Percentiles rank a stretch among this genome's conserved stretches.
These are phyloP conservation scores for Harpegnathos saltator DNA, from an alignment of 1,140 invertebrate species.

Conservation along the genomic window DNA sequence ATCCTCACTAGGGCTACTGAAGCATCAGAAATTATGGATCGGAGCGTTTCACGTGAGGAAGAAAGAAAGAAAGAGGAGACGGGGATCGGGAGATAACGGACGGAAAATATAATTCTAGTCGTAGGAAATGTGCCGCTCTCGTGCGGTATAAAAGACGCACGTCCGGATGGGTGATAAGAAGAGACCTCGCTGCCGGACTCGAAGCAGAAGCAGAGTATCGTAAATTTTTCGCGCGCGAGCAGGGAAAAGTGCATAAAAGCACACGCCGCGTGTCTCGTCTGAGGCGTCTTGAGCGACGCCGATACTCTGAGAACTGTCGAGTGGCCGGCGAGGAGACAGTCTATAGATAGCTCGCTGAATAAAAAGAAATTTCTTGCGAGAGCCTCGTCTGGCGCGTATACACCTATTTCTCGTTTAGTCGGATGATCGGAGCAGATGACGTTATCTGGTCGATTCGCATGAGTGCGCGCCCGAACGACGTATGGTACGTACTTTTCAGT, in stretches of 20 bases:
- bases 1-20: not conserved
- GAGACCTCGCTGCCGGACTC: not conserved
- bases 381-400: constrained; percentile 2
- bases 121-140: no score
- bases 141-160: no score
- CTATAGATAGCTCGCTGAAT: constrained; percentile 4
- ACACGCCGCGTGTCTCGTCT: not conserved
- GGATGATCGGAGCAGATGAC: constrained; percentile 42
- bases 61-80: no score
- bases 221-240: not conserved
- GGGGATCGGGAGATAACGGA: not conserved
- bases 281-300: not conserved
- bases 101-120: not conserved
- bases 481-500: constrained; percentile 9
- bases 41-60: not conserved
- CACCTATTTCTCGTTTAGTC: constrained; percentile 46
- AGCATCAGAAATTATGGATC: not conserved
- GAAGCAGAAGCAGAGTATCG: no score
- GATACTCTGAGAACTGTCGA: not conserved
- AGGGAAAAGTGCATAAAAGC: not conserved
- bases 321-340: not conserved
- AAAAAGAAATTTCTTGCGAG: constrained; percentile 28
- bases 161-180: no score
- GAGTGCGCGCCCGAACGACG: constrained; percentile 50
- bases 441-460: constrained; percentile 60